A percentile compares a stretch with the other conserved stretches of the same genome.
These are phyloP conservation scores for Mycalesis mineus DNA, from an alignment of 2,888 invertebrate genomes.

Conservation along the genomic window DNA sequence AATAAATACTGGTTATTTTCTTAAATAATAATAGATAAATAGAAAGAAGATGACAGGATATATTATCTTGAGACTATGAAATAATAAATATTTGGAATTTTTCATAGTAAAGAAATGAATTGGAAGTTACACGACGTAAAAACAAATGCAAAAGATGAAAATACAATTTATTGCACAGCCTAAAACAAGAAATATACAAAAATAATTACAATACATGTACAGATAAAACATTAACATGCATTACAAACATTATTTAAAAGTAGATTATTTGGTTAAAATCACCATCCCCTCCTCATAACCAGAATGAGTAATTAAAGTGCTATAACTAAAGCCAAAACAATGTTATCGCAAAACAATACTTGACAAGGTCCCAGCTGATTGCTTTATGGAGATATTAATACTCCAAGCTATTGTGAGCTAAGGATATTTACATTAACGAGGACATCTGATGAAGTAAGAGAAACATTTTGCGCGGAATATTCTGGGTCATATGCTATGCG, in stretches of 20 bases:
- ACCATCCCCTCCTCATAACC: neutral
- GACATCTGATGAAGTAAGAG: slow-evolving; percentile 3
- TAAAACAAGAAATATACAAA: too few relatives aligned
- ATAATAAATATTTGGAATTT: too few relatives aligned
- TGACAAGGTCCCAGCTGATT: slow-evolving; percentile 23
- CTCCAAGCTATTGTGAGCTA: neutral
- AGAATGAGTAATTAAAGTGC: slow-evolving; percentile 20
- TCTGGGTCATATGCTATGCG: neutral
- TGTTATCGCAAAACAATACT: slow-evolving; percentile 26
- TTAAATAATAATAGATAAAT: too few relatives aligned
- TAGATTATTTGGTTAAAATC: neutral
- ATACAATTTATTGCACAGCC: neutral
- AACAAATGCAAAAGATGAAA: too few relatives aligned
- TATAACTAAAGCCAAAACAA: slow-evolving; percentile 16
- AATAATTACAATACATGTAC: too few relatives aligned
- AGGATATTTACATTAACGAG: slow-evolving; percentile 14
- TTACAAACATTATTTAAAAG: too few relatives aligned
- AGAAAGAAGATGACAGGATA: too few relatives aligned
- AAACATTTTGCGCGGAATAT: neutral
- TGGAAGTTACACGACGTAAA: too few relatives aligned
- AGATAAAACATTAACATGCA: too few relatives aligned
- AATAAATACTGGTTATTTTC: too few relatives aligned
- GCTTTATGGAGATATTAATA: slow-evolving; percentile 9
- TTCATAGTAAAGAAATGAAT: too few relatives aligned
- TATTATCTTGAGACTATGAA: too few relatives aligned